phyloP scores from a whole-genome alignment of 2,113 vertebrate genomes.

The Chaetops frenatus region DNA sequence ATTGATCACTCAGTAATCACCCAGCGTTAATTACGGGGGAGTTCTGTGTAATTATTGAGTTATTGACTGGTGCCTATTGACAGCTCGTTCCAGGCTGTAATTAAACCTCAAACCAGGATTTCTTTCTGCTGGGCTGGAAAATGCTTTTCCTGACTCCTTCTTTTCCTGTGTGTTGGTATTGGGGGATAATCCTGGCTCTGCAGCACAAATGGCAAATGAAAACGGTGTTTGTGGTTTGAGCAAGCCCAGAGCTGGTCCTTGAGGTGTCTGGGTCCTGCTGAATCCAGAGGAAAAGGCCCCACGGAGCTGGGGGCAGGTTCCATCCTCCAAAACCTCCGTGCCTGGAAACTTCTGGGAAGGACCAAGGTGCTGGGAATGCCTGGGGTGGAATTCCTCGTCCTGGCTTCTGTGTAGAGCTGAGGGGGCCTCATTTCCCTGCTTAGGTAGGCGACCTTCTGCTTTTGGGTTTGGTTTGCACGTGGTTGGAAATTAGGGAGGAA shows the following conservation, averaged over 20 bases:
- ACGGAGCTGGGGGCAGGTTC: background rate
- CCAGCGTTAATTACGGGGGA: background rate
- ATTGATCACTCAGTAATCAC: background rate
- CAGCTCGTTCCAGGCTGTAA: background rate
- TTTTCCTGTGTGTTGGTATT: background rate
- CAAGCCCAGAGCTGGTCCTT: background rate
- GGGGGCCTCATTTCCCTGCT: background rate
- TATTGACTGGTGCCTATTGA: background rate
- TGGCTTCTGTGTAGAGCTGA: background rate
- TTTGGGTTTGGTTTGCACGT: background rate
- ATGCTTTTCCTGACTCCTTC: background rate
- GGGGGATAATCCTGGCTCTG: background rate
- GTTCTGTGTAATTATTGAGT: background rate
- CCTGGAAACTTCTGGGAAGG: background rate
- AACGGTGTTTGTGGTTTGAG: background rate
- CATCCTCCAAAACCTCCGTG: background rate
- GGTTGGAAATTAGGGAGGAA: background rate
- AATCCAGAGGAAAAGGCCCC: background rate
- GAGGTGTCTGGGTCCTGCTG: background rate
- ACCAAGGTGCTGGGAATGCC: background rate
- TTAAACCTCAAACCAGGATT: background rate
- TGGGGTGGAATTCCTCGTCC: background rate
- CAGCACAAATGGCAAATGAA: background rate
- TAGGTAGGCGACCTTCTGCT: background rate
- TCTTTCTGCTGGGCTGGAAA: background rate